A percentile compares a stretch with the other conserved stretches of the same genome.
Evolutionary conservation across 2,888 invertebrate genomes (phyloP).

Genomic region (Cryptocheilus praepositus): DNA sequence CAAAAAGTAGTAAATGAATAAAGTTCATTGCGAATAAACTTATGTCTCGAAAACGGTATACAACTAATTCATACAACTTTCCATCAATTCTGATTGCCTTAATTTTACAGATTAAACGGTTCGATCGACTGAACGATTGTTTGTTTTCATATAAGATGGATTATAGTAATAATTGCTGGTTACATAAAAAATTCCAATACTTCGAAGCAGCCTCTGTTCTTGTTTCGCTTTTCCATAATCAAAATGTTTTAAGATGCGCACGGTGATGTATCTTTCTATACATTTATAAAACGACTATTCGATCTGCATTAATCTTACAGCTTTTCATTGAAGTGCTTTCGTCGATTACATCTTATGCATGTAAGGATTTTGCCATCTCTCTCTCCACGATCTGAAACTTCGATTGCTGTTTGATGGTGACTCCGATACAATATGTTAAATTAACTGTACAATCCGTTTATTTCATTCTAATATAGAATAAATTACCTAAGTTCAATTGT

Average conservation of each 20-base stretch:
- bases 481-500: conserved; percentile 60
- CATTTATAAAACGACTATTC: neutral
- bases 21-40: conserved; percentile 21
- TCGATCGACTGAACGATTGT: no score
- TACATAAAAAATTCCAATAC: no score
- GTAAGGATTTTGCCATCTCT: conserved; percentile 42
- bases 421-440: conserved; percentile 47
- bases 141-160: no score
- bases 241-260: neutral
- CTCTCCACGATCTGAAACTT: conserved; percentile 48
- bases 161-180: no score
- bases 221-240: conserved; percentile 8
- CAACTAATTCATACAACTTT: conserved; percentile 14
- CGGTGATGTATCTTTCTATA: neutral
- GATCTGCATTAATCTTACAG: conserved; percentile 42
- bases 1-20: conserved; percentile 26
- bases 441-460: conserved; percentile 51
- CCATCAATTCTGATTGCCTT: conserved; percentile 45
- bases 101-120: neutral
- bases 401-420: conserved; percentile 33
- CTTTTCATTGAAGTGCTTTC: no score
- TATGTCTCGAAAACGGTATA: no score
- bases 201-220: no score
- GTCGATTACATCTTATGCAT: neutral
- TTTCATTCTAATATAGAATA: conserved; percentile 64